Evolutionary conservation across 2,888 invertebrate genomes (phyloP), one percentile per base, ranked within the genome.

Genomic region (Bruchidius siliquastri): DNA sequence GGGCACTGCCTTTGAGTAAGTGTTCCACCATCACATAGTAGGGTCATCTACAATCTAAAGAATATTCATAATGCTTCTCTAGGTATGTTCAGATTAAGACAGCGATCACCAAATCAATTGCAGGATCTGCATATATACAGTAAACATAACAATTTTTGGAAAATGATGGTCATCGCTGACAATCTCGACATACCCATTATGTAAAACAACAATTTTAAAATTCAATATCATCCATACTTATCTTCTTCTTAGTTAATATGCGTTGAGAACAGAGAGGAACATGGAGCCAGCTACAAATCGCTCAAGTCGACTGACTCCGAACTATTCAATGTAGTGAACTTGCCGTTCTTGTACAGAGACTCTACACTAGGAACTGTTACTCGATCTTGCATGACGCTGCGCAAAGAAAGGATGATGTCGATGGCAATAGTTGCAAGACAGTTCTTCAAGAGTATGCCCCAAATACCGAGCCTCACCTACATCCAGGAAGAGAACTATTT

Each of bases 251-350:
- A 49, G 71, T 70, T 79, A 66, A 78, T 80, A 49, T 76, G 79
- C 8, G 79, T 80, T 21, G 79, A 79, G 72, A 78, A 75, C n/a
- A 71, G 73, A 20, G 73, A 73, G 10, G 70, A 74, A 18, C 68
- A 32, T 67, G 74, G 70, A n/a, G 70, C 72, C 30, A 79, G 78
- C 18, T 71, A 73, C 21, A 79, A 77, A 73, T 77, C 77, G 21
- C 72, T 80, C 21, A 78, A 76, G 74, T 77, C 79, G 0, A 76
- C 77, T 0, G 79, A 79, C 76, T 79, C 80, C 0, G 80, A 78
- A 73, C 72, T 78, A n/a, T 76, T 77, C 68, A 77, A 74, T 70
- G 77, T 76, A 0, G 77, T 76, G 0, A 76, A 76, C 68, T 70
- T 76, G 67, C 77, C 77, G 1, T 73, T 74, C 69, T 20, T 74